Evolutionary conservation across 2,888 invertebrate species (phyloP).

Genomic region (Clitarchus hookeri): DNA sequence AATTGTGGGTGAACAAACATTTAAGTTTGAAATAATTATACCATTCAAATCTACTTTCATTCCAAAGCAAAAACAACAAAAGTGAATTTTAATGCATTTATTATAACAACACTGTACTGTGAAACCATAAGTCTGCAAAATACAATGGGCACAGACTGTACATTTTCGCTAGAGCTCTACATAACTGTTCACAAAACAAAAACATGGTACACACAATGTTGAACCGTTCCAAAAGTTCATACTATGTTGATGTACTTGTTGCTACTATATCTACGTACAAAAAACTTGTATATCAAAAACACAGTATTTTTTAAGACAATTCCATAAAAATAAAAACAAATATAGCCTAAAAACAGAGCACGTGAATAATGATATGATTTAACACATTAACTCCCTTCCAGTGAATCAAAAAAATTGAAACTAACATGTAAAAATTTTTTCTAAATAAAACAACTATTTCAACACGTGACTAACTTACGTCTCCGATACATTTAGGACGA

Average conservation of each 20-base stretch:
- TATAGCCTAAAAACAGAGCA: background rate
- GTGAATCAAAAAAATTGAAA: background rate
- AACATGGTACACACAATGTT: no score
- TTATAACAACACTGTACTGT: no score
- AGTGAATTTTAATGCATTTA: no score
- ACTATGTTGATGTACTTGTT: background rate
- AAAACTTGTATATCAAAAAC: background rate
- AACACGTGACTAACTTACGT: slow-evolving; percentile 24
- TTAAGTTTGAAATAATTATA: no score
- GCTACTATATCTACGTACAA: background rate
- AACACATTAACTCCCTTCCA: background rate
- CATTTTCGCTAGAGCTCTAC: background rate
- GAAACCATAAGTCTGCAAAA: background rate
- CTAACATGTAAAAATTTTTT: background rate
- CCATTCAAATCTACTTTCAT: no score
- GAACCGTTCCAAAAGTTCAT: background rate
- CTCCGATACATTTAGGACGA: slow-evolving; percentile 47
- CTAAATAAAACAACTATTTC: background rate
- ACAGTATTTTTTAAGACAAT: background rate
- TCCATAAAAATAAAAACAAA: background rate
- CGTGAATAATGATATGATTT: background rate
- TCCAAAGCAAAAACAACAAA: no score
- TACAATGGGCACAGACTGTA: background rate
- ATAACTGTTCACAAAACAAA: background rate
- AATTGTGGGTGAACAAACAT: no score